These are phyloP conservation scores for Aphodius sticticus DNA, from an alignment of 2,888 invertebrate species.

Conservation along the genomic window DNA sequence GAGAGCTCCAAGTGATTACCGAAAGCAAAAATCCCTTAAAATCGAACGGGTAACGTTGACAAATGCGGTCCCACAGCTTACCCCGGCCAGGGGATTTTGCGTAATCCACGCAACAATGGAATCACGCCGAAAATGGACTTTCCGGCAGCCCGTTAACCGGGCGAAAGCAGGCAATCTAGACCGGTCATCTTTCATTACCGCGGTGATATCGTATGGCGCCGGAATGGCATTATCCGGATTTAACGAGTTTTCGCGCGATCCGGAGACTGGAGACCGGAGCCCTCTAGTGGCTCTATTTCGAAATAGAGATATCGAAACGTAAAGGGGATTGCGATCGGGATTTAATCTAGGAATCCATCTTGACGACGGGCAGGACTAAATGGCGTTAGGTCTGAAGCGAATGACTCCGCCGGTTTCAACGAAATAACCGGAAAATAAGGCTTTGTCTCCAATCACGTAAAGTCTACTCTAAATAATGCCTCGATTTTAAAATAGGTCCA, in stretches of 20 bases:
- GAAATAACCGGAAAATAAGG: too few relatives aligned
- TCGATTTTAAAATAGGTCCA: too few relatives aligned
- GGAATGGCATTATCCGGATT: conserved; percentile 37
- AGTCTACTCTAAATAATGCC: too few relatives aligned
- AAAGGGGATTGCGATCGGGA: neutral
- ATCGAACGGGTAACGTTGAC: conserved; percentile 42
- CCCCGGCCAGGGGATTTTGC: conserved; percentile 47
- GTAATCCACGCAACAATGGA: conserved; percentile 56
- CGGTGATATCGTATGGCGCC: conserved; percentile 31
- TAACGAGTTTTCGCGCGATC: conserved; percentile 27
- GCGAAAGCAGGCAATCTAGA: conserved; percentile 54
- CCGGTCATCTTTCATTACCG: conserved; percentile 55
- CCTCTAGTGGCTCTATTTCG: neutral
- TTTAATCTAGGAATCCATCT: neutral
- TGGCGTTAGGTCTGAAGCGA: too few relatives aligned
- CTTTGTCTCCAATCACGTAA: too few relatives aligned
- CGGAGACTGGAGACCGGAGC: neutral
- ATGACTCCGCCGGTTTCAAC: too few relatives aligned
- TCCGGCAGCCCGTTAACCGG: conserved; percentile 42
- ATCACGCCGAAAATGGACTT: conserved; percentile 55
- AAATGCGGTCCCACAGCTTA: conserved; percentile 47
- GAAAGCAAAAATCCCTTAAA: conserved; percentile 31
- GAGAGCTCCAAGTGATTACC: conserved; percentile 18
- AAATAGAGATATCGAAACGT: neutral
- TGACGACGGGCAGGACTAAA: neutral